These are phyloP conservation scores for Penaeus vannamei DNA, from an alignment of 1,140 invertebrate genomes.

Conservation along the genomic window DNA sequence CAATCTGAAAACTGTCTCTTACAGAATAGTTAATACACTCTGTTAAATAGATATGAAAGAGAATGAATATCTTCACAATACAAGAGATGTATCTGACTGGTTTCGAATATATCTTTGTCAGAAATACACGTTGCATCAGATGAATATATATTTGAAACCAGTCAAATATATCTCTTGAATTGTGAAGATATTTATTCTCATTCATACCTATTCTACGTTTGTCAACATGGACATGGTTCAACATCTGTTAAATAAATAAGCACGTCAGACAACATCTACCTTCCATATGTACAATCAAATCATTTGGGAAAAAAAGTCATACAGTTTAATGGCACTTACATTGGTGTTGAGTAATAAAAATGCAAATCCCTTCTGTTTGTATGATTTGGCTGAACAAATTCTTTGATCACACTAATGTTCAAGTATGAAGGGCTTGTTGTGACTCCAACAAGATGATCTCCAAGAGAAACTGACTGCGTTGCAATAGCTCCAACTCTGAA, in stretches of 20 bases:
- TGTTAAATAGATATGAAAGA: not conserved
- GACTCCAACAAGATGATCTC: conserved; percentile 74
- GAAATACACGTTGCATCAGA: too few species aligned
- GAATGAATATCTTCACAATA: too few species aligned
- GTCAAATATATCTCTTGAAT: too few species aligned
- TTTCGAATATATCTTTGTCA: too few species aligned
- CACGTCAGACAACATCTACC: not conserved
- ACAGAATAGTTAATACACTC: not conserved
- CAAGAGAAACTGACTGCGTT: conserved; percentile 75
- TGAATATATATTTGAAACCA: too few species aligned
- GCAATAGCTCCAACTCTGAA: conserved; percentile 70
- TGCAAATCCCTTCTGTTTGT: conserved; percentile 70
- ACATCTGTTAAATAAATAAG: not conserved
- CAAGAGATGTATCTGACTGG: too few species aligned
- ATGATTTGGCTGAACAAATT: conserved; percentile 69
- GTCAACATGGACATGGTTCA: not conserved
- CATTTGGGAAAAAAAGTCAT: not conserved
- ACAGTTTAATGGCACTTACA: conserved; percentile 69
- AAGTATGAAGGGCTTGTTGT: conserved; percentile 70
- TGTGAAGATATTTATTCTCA: too few species aligned
- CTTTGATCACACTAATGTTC: conserved; percentile 71
- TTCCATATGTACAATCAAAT: not conserved
- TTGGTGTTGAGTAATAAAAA: conserved; percentile 72
- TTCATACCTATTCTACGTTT: too few species aligned
- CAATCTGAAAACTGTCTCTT: not conserved